Conservation (phyloP, 2,797 vertebrate species). For the Gymnodraco acuticeps region DNA sequence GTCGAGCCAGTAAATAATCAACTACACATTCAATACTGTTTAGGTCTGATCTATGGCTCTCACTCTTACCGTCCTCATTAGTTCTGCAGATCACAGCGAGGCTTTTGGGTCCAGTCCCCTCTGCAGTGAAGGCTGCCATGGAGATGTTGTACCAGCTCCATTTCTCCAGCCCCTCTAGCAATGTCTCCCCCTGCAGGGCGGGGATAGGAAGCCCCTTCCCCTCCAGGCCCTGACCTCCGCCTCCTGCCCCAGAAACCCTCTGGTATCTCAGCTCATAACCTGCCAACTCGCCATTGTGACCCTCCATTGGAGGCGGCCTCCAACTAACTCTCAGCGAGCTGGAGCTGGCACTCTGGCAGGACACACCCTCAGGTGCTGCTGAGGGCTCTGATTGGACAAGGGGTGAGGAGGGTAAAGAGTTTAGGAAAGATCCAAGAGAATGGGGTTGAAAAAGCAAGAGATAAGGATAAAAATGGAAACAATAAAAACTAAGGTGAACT, state of each 20-base stretch:
- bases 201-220: constrained; percentile 85
- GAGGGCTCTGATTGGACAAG: constrained; percentile 91
- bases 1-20: constrained; percentile 64
- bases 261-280: constrained; percentile 93
- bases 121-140: constrained; percentile 87
- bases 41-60: constrained; percentile 41
- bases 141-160: constrained; percentile 94
- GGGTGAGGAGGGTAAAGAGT: constrained; percentile 83
- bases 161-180: constrained; percentile 91
- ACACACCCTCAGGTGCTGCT: constrained; percentile 92
- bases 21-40: constrained; percentile 52
- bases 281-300: constrained; percentile 90
- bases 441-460: constrained; percentile 53
- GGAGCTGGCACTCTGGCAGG: constrained; percentile 93
- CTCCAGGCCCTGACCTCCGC: constrained; percentile 84
- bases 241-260: constrained; percentile 84
- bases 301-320: constrained; percentile 90
- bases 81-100: constrained; percentile 90
- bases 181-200: constrained; percentile 85
- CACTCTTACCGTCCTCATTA: constrained; percentile 91
- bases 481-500: constrained; percentile 75
- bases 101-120: constrained; percentile 92
- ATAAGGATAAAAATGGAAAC: constrained; percentile 77
- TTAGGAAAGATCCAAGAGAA: constrained; percentile 61
- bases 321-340: constrained; percentile 97